phyloP scores from a whole-genome alignment of 2,888 invertebrate genomes.

The Oasisia sp. region DNA sequence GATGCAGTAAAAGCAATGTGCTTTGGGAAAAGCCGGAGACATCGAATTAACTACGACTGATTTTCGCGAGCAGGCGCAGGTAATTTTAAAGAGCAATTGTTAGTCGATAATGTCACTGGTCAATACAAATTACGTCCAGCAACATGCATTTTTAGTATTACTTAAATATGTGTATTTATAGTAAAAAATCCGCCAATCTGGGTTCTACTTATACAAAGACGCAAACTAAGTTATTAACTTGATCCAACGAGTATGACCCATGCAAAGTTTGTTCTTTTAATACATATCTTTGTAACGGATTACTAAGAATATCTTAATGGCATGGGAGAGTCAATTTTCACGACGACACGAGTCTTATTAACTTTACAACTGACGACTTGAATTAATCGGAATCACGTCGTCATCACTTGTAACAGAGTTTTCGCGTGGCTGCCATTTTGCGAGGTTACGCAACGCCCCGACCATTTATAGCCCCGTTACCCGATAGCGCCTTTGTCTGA shows the following conservation, averaged over 20 bases:
- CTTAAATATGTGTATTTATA: not conserved
- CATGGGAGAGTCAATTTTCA: too few relatives aligned
- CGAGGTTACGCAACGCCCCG: not conserved
- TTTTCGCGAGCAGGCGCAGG: not conserved
- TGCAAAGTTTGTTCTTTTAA: too few relatives aligned
- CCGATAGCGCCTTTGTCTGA: constrained; percentile 12
- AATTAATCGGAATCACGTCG: too few relatives aligned
- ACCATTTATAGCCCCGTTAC: not conserved
- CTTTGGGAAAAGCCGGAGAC: not conserved
- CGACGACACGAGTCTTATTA: too few relatives aligned
- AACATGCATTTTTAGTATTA: not conserved
- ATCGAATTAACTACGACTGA: not conserved
- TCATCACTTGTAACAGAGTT: not conserved
- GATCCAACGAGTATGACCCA: too few relatives aligned
- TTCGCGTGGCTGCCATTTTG: not conserved
- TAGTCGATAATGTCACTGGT: not conserved
- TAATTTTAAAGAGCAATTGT: not conserved
- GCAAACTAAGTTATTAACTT: too few relatives aligned
- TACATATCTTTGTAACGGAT: too few relatives aligned
- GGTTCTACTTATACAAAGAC: too few relatives aligned
- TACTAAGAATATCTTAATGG: too few relatives aligned
- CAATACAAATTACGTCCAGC: not conserved
- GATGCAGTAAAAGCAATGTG: not conserved
- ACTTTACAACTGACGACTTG: too few relatives aligned
- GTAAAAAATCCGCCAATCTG: too few relatives aligned